Evolutionary conservation across 2,113 vertebrate genomes (phyloP).

Genomic region (Chaetodon auriga): DNA sequence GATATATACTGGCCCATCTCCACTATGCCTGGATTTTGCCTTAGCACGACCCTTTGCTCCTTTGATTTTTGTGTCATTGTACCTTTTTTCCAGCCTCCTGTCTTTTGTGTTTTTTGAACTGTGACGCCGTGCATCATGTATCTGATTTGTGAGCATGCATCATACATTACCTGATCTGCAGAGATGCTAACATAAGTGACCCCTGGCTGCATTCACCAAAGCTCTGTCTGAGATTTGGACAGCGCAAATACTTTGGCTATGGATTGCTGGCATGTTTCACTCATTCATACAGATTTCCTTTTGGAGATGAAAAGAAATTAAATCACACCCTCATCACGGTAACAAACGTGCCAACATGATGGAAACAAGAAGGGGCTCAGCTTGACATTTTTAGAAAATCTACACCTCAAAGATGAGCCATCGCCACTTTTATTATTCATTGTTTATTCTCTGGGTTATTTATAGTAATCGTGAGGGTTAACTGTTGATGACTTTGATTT

Average conservation of each 20-base stretch:
- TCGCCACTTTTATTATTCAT: conserved; percentile 11
- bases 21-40: no score
- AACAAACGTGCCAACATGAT: conserved; percentile 7
- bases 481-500: neutral
- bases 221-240: neutral
- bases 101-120: no score
- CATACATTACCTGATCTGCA: neutral
- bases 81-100: no score
- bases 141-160: neutral
- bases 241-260: neutral
- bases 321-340: neutral
- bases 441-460: conserved; percentile 5
- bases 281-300: neutral
- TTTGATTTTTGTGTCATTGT: no score
- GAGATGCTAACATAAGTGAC: neutral
- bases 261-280: neutral
- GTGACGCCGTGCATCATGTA: no score
- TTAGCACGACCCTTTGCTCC: no score
- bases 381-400: neutral
- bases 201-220: neutral
- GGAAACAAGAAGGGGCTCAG: neutral
- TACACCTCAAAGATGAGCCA: neutral
- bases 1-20: no score
- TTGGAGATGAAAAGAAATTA: neutral
- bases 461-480: neutral